A percentile compares a stretch with the other conserved stretches of the same genome.
phyloP scores from a whole-genome alignment of 1,140 invertebrate genomes.

The Heliconius hermathena region DNA sequence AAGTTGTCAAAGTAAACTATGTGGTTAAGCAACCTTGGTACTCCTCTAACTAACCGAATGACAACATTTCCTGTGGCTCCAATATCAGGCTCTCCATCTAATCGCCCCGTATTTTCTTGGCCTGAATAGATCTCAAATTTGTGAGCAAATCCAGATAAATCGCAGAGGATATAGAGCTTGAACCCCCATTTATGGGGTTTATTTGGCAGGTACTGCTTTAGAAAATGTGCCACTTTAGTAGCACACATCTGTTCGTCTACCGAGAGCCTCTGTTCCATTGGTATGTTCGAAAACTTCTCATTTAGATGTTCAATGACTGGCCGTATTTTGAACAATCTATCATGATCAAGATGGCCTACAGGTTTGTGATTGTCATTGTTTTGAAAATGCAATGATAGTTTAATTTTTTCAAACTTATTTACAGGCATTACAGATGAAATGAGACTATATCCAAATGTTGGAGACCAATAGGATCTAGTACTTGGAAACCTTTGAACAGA shows the following conservation, averaged over 20 bases:
- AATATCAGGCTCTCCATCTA: conserved; percentile 48
- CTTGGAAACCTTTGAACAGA: conserved; percentile 15
- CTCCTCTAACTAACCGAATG: conserved; percentile 44
- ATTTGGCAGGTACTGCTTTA: conserved; percentile 9
- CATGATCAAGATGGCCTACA: conserved; percentile 9
- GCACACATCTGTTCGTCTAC: neutral
- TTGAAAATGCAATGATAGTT: neutral
- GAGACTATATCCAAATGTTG: neutral
- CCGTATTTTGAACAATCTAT: conserved; percentile 15
- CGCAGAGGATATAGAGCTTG: conserved; percentile 56
- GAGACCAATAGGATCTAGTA: conserved; percentile 15
- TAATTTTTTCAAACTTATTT: too few relatives aligned
- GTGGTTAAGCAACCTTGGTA: conserved; percentile 42
- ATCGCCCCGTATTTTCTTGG: conserved; percentile 39
- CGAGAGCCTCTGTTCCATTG: conserved; percentile 21
- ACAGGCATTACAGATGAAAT: too few relatives aligned
- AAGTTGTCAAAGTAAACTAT: conserved; percentile 29
- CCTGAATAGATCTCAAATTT: conserved; percentile 47
- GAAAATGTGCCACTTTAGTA: conserved; percentile 9
- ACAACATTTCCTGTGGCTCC: conserved; percentile 50
- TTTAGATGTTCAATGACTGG: conserved; percentile 23
- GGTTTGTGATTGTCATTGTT: conserved; percentile 25
- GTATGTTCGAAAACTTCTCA: conserved; percentile 13
- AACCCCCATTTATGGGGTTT: conserved; percentile 1
- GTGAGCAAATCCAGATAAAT: conserved; percentile 44